A percentile compares a stretch with the other conserved stretches of the same genome.
Evolutionary conservation across 2,797 vertebrate genomes (phyloP).

Genomic region (Propithecus deckenii): DNA sequence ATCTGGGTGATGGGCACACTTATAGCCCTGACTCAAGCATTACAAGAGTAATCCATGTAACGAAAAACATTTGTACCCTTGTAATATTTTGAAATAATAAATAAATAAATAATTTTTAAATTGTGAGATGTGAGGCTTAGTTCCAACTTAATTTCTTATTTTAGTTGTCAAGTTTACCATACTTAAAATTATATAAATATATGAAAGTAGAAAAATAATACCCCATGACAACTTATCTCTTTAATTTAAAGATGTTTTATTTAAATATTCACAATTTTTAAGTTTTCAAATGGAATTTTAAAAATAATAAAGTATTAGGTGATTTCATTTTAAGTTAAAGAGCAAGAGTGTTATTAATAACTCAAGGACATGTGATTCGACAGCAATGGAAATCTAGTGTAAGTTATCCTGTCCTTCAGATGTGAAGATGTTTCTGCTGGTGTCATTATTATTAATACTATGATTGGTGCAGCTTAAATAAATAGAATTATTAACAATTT

Average conservation of each 20-base stretch:
- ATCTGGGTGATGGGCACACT: not conserved
- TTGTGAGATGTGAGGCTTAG: not conserved
- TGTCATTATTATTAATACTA: not conserved
- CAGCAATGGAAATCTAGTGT: not conserved
- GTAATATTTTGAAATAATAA: not conserved
- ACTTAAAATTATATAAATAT: not conserved
- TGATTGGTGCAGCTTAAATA: not conserved
- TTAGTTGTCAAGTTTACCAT: not conserved
- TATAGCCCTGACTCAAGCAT: not conserved
- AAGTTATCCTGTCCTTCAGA: not conserved
- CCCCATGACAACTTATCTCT: not conserved
- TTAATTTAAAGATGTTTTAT: constrained; percentile 17
- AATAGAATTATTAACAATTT: constrained; percentile 16
- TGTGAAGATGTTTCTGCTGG: not conserved
- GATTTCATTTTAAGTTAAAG: not conserved
- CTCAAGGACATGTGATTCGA: not conserved
- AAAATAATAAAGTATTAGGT: not conserved
- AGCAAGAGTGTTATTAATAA: not conserved
- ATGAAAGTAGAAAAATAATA: not conserved
- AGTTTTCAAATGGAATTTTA: not conserved
- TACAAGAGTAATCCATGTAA: not conserved
- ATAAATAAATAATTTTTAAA: not conserved
- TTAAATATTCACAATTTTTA: not conserved
- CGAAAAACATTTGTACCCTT: not conserved
- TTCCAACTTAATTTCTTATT: not conserved